Conservation (phyloP, 2,113 vertebrate genomes). For the Gracilinanus agilis region DNA sequence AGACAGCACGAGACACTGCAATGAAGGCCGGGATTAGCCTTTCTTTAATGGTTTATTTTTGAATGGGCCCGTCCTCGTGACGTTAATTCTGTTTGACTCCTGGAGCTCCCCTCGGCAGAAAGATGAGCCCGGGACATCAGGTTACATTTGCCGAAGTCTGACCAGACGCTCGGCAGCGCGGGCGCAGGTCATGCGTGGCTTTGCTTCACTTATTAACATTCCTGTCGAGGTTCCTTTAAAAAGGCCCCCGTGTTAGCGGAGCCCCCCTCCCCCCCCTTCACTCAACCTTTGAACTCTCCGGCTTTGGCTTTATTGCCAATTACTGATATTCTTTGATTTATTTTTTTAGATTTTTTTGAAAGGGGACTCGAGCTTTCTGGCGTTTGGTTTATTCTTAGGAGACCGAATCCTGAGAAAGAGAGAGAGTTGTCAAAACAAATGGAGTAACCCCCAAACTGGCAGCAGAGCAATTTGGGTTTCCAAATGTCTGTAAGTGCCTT, state of each 20-base stretch:
- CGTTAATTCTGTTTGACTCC: constrained; percentile 70
- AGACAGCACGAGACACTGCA: constrained; percentile 39
- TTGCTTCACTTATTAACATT: constrained; percentile 74
- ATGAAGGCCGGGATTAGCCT: constrained; percentile 46
- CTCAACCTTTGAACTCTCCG: constrained; percentile 66
- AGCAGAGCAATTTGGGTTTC: constrained; percentile 16
- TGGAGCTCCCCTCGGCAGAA: constrained; percentile 66
- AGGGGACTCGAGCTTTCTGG: constrained; percentile 55
- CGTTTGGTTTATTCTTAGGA: constrained; percentile 74
- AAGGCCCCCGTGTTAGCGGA: constrained; percentile 56
- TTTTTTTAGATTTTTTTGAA: constrained; percentile 58
- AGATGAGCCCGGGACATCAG: constrained; percentile 75
- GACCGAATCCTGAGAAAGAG: constrained; percentile 49
- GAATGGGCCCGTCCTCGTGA: constrained; percentile 53
- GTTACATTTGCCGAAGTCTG: constrained; percentile 72
- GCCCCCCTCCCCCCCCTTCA: neutral
- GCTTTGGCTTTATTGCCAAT: constrained; percentile 55
- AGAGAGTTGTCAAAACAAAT: constrained; percentile 51
- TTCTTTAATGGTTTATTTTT: constrained; percentile 75
- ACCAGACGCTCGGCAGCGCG: constrained; percentile 62
- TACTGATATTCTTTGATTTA: constrained; percentile 65
- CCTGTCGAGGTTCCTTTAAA: constrained; percentile 57
- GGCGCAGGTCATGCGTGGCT: constrained; percentile 70
- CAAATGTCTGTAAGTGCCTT: constrained; percentile 29
- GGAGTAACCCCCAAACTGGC: neutral